Evolutionary conservation across 1,140 invertebrate species (phyloP).

Genomic region (Ptiloglossa arizonensis): DNA sequence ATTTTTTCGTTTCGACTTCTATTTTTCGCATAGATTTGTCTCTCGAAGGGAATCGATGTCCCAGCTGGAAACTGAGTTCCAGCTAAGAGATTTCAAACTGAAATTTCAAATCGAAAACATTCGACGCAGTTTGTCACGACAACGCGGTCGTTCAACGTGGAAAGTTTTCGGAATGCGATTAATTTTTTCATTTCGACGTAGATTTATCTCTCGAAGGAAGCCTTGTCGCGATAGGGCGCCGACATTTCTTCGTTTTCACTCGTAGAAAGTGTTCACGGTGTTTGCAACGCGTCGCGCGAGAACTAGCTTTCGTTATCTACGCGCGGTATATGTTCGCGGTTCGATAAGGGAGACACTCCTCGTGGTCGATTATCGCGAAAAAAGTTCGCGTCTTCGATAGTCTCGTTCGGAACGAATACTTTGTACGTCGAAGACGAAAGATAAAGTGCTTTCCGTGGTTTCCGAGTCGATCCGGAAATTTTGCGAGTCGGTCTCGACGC

Average conservation of each 20-base stretch:
- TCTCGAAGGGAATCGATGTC: no score
- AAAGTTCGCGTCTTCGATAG: conserved; percentile 21
- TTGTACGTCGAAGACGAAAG: background rate
- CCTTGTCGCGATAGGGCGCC: background rate
- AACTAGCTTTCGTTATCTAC: conserved; percentile 42
- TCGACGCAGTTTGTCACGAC: no score
- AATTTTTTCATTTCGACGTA: no score
- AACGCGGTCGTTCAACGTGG: no score
- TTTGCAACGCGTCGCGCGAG: background rate
- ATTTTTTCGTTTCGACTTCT: no score
- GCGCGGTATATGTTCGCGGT: conserved; percentile 31
- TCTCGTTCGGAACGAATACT: conserved; percentile 24
- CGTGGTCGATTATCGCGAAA: conserved; percentile 47
- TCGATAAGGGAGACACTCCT: conserved; percentile 54
- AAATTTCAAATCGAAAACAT: no score
- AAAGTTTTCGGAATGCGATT: no score
- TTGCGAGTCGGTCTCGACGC: background rate
- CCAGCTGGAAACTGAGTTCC: no score
- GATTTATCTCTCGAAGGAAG: background rate
- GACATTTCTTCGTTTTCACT: background rate
- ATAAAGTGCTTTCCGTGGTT: conserved; percentile 4
- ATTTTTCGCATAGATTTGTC: no score
- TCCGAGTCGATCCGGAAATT: background rate
- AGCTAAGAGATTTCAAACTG: no score
- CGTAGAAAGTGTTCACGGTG: background rate